A percentile compares a stretch with the other conserved stretches of the same genome.
Evolutionary conservation across 2,113 vertebrate genomes (phyloP).

Genomic region (Dissostichus mawsoni): DNA sequence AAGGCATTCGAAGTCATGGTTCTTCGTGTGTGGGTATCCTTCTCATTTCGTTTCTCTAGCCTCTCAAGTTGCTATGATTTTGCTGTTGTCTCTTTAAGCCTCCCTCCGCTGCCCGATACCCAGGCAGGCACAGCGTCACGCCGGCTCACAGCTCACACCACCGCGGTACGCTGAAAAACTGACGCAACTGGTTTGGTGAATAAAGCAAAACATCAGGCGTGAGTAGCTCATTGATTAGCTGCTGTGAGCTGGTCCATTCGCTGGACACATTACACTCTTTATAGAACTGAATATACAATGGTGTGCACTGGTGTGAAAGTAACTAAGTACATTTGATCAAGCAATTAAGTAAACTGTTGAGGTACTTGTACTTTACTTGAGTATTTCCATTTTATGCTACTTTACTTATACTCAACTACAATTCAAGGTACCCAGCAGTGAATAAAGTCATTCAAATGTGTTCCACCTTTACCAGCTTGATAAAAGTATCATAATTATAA

Average conservation of each 20-base stretch:
- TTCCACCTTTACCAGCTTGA: too few relatives aligned
- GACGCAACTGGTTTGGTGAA: constrained; percentile 72
- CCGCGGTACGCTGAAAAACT: constrained; percentile 59
- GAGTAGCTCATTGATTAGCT: neutral
- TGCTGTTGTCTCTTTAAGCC: constrained; percentile 87
- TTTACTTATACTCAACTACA: too few relatives aligned
- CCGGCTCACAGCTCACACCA: constrained; percentile 61
- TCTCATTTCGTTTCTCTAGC: constrained; percentile 58
- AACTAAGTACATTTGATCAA: too few relatives aligned
- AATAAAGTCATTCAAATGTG: neutral
- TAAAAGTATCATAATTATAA: too few relatives aligned
- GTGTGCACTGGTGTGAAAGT: neutral
- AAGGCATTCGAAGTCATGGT: constrained; percentile 70
- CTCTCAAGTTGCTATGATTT: constrained; percentile 73
- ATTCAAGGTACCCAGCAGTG: too few relatives aligned
- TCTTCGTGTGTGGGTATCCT: constrained; percentile 51
- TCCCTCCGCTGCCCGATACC: constrained; percentile 62
- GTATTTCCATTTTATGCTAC: too few relatives aligned
- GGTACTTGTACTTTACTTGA: too few relatives aligned
- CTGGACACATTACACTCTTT: neutral
- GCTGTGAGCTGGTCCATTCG: neutral
- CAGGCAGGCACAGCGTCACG: constrained; percentile 74
- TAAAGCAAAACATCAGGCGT: constrained; percentile 33
- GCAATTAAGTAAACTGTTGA: too few relatives aligned
- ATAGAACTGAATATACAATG: neutral